Conservation (phyloP, 2,113 vertebrate species). For the Catharus bicknelli region DNA sequence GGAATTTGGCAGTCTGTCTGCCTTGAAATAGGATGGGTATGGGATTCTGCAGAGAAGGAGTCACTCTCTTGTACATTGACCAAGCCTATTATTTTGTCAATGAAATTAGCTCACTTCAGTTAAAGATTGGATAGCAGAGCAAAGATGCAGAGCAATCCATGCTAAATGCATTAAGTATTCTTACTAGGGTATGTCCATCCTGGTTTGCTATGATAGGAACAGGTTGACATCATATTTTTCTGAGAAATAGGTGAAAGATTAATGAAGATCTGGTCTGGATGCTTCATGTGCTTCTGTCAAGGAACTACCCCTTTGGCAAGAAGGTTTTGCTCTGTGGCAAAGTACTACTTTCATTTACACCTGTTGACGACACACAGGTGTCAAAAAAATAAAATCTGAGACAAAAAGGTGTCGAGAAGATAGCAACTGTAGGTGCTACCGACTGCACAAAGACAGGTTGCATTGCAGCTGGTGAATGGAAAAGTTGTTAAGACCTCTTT, state of each 20-base stretch:
- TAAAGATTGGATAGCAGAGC: not conserved
- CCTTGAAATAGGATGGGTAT: not conserved
- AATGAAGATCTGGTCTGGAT: not conserved
- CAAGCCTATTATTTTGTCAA: not conserved
- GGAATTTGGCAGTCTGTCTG: not conserved
- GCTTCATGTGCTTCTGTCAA: not conserved
- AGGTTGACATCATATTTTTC: not conserved
- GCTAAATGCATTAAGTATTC: not conserved
- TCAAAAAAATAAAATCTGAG: slow-evolving; percentile 28
- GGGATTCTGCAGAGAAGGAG: not conserved
- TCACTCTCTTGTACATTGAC: not conserved
- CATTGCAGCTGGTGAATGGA: slow-evolving; percentile 22
- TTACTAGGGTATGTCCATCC: not conserved
- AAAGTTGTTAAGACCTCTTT: slow-evolving; percentile 50
- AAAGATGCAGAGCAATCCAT: not conserved
- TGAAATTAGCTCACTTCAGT: not conserved
- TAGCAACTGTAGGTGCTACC: not conserved
- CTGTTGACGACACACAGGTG: not conserved
- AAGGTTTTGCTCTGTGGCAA: not conserved
- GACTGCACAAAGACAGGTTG: slow-evolving; percentile 2
- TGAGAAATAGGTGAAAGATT: not conserved
- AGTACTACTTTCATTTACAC: not conserved
- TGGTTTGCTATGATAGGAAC: not conserved
- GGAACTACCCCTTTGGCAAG: not conserved
- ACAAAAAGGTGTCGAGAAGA: not conserved